These are phyloP conservation scores for Leucania comma DNA, from an alignment of 2,888 invertebrate genomes.

Conservation along the genomic window DNA sequence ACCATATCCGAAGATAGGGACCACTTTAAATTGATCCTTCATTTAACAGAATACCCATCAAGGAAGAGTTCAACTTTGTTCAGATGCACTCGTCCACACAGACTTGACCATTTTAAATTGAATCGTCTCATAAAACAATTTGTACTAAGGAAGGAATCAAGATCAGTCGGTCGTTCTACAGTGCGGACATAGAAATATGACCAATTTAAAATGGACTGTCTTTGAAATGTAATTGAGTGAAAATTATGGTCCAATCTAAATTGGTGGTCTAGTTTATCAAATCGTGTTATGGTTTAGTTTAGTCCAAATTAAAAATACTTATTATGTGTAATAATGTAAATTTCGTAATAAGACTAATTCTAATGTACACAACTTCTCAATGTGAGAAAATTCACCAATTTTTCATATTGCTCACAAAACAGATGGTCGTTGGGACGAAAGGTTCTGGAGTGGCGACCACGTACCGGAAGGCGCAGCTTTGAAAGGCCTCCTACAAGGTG, in stretches of 20 bases:
- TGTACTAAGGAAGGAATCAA: background rate
- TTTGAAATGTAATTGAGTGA: background rate
- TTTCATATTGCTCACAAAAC: too few species aligned
- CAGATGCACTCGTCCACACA: background rate
- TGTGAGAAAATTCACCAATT: too few species aligned
- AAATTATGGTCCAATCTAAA: background rate
- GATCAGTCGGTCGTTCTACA: background rate
- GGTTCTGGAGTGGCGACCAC: too few species aligned
- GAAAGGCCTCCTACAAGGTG: too few species aligned
- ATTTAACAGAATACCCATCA: background rate
- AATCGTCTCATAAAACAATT: too few species aligned
- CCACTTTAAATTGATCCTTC: conserved; percentile 1
- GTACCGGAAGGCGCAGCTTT: too few species aligned
- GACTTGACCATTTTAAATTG: background rate
- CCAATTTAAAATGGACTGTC: background rate
- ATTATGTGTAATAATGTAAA: too few species aligned
- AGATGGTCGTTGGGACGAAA: too few species aligned
- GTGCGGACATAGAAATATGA: background rate
- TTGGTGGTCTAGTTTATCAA: background rate
- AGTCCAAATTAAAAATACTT: too few species aligned
- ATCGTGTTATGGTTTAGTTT: background rate
- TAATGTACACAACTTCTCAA: too few species aligned
- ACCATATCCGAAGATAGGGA: background rate
- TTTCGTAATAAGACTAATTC: too few species aligned
- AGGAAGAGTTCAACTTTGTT: background rate